These are phyloP conservation scores for Elysia crispata DNA, from an alignment of 2,888 invertebrate species.

Conservation along the genomic window DNA sequence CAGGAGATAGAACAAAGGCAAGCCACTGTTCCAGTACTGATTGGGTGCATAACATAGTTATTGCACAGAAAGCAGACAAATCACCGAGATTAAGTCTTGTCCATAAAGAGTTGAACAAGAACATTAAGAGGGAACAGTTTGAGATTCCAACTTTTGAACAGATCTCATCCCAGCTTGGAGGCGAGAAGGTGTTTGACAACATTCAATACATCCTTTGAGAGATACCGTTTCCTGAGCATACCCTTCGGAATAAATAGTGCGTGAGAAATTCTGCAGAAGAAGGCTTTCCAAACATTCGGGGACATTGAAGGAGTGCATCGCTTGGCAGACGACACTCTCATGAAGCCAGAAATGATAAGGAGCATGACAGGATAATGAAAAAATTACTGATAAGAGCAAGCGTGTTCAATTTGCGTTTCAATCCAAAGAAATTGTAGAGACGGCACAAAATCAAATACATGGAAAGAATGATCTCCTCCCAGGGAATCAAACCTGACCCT, in stretches of 20 bases:
- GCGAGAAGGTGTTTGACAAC: constrained; percentile 47
- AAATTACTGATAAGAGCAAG: constrained; percentile 42
- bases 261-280: constrained; percentile 51
- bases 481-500: too few species aligned
- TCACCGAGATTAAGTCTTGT: constrained; percentile 41
- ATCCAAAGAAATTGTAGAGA: constrained; percentile 39
- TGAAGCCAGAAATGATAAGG: constrained; percentile 46
- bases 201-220: constrained; percentile 39
- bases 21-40: constrained; percentile 36
- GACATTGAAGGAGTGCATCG: constrained; percentile 49
- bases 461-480: constrained; percentile 31
- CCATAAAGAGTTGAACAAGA: constrained; percentile 49
- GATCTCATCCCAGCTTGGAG: constrained; percentile 38
- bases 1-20: constrained; percentile 23
- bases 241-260: constrained; percentile 53
- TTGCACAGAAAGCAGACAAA: constrained; percentile 33
- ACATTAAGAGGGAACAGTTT: constrained; percentile 42
- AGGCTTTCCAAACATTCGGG: constrained; percentile 45
- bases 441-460: constrained; percentile 41
- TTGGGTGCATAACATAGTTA: constrained; percentile 43
- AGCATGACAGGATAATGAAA: constrained; percentile 51
- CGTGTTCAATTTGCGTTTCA: constrained; percentile 38
- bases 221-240: constrained; percentile 41
- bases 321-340: constrained; percentile 53
- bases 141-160: constrained; percentile 38